Percentiles rank a stretch among this genome's conserved stretches.
These are phyloP conservation scores for Grus americana DNA, from an alignment of 2,113 vertebrate genomes.

Conservation along the genomic window DNA sequence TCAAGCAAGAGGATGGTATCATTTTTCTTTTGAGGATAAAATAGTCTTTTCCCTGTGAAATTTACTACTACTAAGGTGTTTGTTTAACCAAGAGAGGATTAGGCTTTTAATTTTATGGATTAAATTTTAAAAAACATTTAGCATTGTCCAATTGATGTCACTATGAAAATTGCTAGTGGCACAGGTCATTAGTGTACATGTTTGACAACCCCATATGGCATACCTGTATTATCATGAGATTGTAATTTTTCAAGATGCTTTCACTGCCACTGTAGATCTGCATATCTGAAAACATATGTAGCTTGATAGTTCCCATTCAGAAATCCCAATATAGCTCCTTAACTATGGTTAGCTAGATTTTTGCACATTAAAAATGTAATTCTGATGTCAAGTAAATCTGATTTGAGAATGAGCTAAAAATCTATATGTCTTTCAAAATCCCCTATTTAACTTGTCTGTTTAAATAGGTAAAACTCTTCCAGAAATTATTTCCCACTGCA, in stretches of 20 bases:
- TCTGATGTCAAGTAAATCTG: slow-evolving; percentile 24
- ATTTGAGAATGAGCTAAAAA: slow-evolving; percentile 26
- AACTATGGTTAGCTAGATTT: not conserved
- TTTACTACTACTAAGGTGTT: not conserved
- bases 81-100: not conserved
- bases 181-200: not conserved
- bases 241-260: slow-evolving; percentile 1
- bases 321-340: slow-evolving; percentile 15
- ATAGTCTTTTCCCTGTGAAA: not conserved
- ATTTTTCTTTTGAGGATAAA: not conserved
- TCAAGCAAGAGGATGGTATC: not conserved
- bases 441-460: slow-evolving; percentile 34
- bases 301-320: not conserved
- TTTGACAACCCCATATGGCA: not conserved
- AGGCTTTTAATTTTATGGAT: not conserved
- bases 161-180: not conserved
- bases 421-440: slow-evolving; percentile 24
- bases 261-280: not conserved
- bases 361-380: slow-evolving; percentile 23
- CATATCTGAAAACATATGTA: not conserved
- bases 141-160: not conserved
- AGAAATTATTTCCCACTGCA: slow-evolving; percentile 45
- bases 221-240: not conserved
- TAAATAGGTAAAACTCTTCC: slow-evolving; percentile 43
- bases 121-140: not conserved